These are phyloP conservation scores for Lacerta viridis DNA, from an alignment of 2,797 vertebrate genomes.

Conservation along the genomic window DNA sequence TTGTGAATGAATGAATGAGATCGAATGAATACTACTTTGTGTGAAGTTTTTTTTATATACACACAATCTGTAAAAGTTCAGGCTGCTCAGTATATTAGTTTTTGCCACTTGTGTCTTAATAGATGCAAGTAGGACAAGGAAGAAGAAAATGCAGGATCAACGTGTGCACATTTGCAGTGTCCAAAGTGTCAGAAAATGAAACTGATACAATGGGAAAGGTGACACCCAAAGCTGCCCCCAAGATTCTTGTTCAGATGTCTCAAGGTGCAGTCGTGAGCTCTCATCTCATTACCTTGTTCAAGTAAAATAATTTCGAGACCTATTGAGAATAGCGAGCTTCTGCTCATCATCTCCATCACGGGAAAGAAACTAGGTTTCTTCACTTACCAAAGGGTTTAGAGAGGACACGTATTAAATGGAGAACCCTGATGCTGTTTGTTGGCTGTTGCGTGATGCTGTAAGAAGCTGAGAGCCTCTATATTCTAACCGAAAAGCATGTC, in stretches of 20 bases:
- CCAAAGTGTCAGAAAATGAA: background rate
- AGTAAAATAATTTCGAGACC: background rate
- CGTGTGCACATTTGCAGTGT: background rate
- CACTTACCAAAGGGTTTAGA: background rate
- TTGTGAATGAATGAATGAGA: no score
- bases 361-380: background rate
- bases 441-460: background rate
- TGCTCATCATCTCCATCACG: background rate
- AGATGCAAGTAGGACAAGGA: background rate
- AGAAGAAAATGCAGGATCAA: no score
- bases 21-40: no score
- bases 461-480: background rate
- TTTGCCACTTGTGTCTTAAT: background rate
- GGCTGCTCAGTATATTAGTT: background rate
- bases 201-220: background rate
- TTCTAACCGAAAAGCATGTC: background rate
- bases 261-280: no score
- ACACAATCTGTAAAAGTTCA: background rate
- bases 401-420: background rate
- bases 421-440: background rate
- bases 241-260: background rate
- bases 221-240: background rate
- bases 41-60: no score
- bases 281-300: background rate
- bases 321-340: background rate